Base-by-base conservation (phyloP, 2,113 vertebrate genomes). In the Amazona guildingii region DNA sequence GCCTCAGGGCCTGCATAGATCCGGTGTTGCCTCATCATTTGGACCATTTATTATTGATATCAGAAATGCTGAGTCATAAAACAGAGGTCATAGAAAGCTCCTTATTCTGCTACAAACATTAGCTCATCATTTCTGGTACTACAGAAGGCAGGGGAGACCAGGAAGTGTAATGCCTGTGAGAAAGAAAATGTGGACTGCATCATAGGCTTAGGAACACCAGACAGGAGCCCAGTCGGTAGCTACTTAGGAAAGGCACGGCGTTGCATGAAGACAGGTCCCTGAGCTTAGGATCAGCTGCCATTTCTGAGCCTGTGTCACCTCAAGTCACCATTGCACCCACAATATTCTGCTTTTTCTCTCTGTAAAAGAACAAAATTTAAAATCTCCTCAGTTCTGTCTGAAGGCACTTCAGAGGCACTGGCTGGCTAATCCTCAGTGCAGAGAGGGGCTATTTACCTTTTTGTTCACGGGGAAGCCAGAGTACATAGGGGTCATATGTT, bases 31-130 rank as follows among this genome's bases (percentile, higher is more conserved):
- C 77, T 89, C 66, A 7, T 86, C 88, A 66, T 15, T 46, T 54
- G 44, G 59, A 73, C 41, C 73, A 55, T 82, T 82, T 86, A 80
- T 92, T 91, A 85, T 13, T 67, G 74, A 84, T 92, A 59, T 31
- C 66, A 66, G 59, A 91, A 94, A 73, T 28, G 91, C 70, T 85
- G 88, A 96, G 92, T 96, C 96, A 96, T 83, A 85, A 94, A 94
- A 94, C 16, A 75, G 69, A 70, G 83, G 94, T 94, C 72, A 46
- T 59, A 62, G 80, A 91, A 67, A 35, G 49, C 86, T 79, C 59
- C 41, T 69, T 63, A 66, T 76, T 83, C 81, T 87, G 73, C 74
- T 96, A 59, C 92, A 95, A 85, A 64, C 63, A 83, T 94, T 75
- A 94, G 59, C 74, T 94, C 78, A 79, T 88, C 29, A 21, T 89